phyloP scores from a whole-genome alignment of 2,797 vertebrate genomes.

The Aeoliscus strigatus region DNA sequence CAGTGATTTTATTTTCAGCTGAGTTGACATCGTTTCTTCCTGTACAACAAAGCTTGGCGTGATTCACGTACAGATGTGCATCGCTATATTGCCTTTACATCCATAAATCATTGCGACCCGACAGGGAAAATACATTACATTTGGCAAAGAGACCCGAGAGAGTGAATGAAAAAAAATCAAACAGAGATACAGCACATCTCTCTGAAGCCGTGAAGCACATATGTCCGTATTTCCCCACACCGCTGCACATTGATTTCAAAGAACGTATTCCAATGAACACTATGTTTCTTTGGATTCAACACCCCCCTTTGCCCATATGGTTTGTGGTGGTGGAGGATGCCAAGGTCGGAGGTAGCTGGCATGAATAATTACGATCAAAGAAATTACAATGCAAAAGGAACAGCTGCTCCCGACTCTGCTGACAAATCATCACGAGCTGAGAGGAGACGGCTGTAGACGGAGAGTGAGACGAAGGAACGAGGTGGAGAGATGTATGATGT shows the following conservation, averaged over 20 bases:
- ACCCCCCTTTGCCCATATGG: constrained; percentile 63
- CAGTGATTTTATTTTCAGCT: constrained; percentile 30
- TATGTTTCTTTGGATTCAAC: constrained; percentile 35
- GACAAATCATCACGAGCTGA: constrained; percentile 62
- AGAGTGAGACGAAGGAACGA: constrained; percentile 30
- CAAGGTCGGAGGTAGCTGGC: constrained; percentile 65
- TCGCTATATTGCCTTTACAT: constrained; percentile 46
- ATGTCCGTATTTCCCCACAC: constrained; percentile 56
- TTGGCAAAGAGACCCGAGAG: constrained; percentile 30
- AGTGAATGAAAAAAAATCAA: constrained; percentile 46
- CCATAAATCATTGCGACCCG: constrained; percentile 50
- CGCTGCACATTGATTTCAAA: constrained; percentile 59
- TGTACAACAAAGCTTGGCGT: constrained; percentile 30
- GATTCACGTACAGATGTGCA: constrained; percentile 47
- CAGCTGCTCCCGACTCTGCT: constrained; percentile 68
- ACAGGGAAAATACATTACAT: constrained; percentile 47
- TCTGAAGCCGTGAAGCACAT: constrained; percentile 51
- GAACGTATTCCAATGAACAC: constrained; percentile 47
- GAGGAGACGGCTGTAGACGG: constrained; percentile 32
- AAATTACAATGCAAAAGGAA: constrained; percentile 67
- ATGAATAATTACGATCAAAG: constrained; percentile 68
- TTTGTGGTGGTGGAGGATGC: constrained; percentile 49
- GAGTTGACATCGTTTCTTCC: constrained; percentile 16
- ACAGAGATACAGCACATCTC: constrained; percentile 34
- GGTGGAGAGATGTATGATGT: constrained; percentile 44